phyloP scores from a whole-genome alignment of 2,113 vertebrate species.

The Nansenia antarctica region DNA sequence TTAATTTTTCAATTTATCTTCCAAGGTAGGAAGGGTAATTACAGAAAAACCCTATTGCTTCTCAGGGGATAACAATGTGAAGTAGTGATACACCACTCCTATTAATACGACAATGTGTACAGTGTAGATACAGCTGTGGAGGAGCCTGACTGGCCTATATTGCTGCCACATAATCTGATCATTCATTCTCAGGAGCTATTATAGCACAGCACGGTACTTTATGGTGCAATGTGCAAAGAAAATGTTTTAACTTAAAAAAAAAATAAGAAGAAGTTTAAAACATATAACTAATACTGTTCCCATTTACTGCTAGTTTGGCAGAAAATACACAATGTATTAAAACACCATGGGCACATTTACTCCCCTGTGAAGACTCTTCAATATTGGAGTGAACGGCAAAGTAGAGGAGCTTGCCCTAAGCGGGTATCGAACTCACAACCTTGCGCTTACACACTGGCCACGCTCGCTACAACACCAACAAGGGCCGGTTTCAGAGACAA shows the following conservation, averaged over 20 bases:
- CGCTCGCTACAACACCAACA: no score
- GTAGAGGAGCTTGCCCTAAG: no score
- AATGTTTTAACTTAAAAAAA: neutral
- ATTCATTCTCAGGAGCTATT: neutral
- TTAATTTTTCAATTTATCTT: neutral
- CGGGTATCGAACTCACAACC: no score
- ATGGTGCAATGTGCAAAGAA: neutral
- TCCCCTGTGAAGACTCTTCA: neutral
- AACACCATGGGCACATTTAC: conserved; percentile 5
- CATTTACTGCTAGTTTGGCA: conserved; percentile 33
- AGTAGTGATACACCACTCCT: neutral
- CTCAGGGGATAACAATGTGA: neutral
- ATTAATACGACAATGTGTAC: neutral
- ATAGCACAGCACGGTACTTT: neutral
- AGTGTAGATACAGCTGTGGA: neutral
- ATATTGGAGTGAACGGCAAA: no score
- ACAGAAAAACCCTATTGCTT: neutral
- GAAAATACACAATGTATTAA: conserved; percentile 28
- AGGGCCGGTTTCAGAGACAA: no score
- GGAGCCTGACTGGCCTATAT: neutral
- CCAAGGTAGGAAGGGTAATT: neutral
- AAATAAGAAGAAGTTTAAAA: neutral
- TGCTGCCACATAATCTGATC: neutral
- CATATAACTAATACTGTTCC: neutral
- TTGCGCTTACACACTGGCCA: no score